These are phyloP conservation scores for Chydorus sphaericus DNA, from an alignment of 2,888 invertebrate species.

Conservation along the genomic window DNA sequence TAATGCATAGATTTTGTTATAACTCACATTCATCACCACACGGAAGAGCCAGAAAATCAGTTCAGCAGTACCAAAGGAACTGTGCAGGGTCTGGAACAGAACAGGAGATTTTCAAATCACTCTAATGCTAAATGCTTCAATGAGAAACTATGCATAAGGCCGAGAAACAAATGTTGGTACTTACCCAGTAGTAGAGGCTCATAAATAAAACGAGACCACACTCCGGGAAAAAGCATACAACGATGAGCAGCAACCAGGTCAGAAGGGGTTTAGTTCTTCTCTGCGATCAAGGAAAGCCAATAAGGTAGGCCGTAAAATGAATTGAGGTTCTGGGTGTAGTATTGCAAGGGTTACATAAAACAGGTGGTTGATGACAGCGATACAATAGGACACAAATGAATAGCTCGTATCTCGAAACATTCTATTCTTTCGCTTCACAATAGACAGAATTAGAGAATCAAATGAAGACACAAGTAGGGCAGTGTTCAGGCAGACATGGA, in stretches of 20 bases:
- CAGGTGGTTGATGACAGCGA: too few species aligned
- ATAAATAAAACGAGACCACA: constrained; percentile 40
- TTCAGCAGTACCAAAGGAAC: constrained; percentile 35
- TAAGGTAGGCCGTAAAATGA: too few species aligned
- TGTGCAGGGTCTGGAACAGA: constrained; percentile 30
- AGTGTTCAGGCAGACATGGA: too few species aligned
- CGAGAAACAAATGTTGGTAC: constrained; percentile 16
- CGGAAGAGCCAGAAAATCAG: constrained; percentile 34
- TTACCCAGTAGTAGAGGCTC: constrained; percentile 41
- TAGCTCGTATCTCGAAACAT: too few species aligned
- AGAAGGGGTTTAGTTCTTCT: constrained; percentile 35
- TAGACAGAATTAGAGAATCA: too few species aligned
- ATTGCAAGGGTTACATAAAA: too few species aligned
- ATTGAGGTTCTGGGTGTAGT: too few species aligned
- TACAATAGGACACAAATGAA: too few species aligned
- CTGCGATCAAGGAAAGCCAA: constrained; percentile 26
- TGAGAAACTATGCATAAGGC: neutral
- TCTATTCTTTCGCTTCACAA: too few species aligned
- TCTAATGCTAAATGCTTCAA: neutral
- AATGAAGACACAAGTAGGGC: too few species aligned
- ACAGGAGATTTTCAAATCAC: too few species aligned
- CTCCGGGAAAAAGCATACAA: constrained; percentile 37
- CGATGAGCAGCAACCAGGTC: constrained; percentile 37
- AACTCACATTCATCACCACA: constrained; percentile 25
- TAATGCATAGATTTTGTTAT: too few species aligned